Evolutionary conservation across 35 echinoderm and acorn worm genomes (phyloP), one percentile per base, ranked within the genome.

Genomic region (Lytechinus variegatus): DNA sequence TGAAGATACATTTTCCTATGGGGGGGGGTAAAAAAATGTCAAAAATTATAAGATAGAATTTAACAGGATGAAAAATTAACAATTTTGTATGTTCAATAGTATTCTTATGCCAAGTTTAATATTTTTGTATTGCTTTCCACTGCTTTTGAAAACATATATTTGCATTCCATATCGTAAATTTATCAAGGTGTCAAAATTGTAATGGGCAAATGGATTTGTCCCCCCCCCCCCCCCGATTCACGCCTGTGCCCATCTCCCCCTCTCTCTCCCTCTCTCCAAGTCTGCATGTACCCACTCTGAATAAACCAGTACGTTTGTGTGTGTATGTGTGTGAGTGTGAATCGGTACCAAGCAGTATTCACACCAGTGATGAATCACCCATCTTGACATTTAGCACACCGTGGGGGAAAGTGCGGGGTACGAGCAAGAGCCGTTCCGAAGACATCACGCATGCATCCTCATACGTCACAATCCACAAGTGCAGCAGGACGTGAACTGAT

Each of bases 311-410:
- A 71, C 61, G 12, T 6, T 19, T 56, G 55, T 56, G 61, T 71
- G 61, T 71, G 61, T 71, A 4, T 71, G 61, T 21, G 12, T 71
- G 61, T 71, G 61, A 24, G 16, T 71, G 61, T 71, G 24, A 21
- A 21, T 24, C 87, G 6, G 1, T 3, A 9, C 14, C 28, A 89
- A 89, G 51, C 24, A 29, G 87, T 53, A 89, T 89, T 89, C 87
- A 89, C 52, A 53, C 28, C 12, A 10, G 87, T 89, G 87, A 89
- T 89, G 87, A 89, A 89, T 89, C 87, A 89, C 87, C 87, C 87
- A 8, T 27, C 87, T 89, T 89, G 87, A 89, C 87, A 89, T 89
- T 89, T 89, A 89, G 12, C 52, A 29, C 87, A 44, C 87, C 27
- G 87, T 89, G 9, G 10, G 27, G 87, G 87, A 89, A 89, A 89